These are phyloP conservation scores for Naja naja DNA, from an alignment of 2,113 vertebrate species.

Conservation along the genomic window DNA sequence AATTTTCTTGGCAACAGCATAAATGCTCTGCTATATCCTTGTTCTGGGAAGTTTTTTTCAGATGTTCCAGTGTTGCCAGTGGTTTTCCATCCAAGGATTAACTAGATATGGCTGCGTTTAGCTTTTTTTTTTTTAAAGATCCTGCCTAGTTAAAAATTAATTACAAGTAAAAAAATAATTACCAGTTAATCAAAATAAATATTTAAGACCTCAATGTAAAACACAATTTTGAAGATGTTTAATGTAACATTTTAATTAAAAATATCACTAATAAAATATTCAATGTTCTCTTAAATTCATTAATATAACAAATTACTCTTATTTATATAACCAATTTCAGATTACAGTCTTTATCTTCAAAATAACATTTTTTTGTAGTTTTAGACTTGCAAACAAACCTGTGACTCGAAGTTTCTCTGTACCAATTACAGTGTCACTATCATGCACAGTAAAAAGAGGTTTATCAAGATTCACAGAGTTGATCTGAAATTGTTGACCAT, in stretches of 20 bases:
- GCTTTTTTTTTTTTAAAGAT: background rate
- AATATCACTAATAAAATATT: background rate
- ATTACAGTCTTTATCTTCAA: background rate
- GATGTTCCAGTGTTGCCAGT: background rate
- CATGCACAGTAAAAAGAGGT: slow-evolving; percentile 84
- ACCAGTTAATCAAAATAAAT: background rate
- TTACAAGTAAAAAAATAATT: background rate
- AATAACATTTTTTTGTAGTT: background rate
- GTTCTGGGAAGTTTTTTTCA: background rate
- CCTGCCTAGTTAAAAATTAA: background rate
- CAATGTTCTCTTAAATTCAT: background rate
- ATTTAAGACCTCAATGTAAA: background rate
- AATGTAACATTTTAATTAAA: background rate
- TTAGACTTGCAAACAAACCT: slow-evolving; percentile 70
- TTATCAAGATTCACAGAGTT: slow-evolving; percentile 71
- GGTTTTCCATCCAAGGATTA: background rate
- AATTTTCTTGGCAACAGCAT: background rate
- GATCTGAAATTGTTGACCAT: slow-evolving; percentile 81
- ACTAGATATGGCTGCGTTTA: background rate
- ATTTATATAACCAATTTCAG: background rate
- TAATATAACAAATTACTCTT: background rate
- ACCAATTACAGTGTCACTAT: slow-evolving; percentile 79
- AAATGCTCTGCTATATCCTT: background rate
- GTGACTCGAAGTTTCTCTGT: slow-evolving; percentile 90
- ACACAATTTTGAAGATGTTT: background rate